These are phyloP conservation scores for Caenorhabditis sp. DNA, from an alignment of 2,888 invertebrate species.

Conservation along the genomic window DNA sequence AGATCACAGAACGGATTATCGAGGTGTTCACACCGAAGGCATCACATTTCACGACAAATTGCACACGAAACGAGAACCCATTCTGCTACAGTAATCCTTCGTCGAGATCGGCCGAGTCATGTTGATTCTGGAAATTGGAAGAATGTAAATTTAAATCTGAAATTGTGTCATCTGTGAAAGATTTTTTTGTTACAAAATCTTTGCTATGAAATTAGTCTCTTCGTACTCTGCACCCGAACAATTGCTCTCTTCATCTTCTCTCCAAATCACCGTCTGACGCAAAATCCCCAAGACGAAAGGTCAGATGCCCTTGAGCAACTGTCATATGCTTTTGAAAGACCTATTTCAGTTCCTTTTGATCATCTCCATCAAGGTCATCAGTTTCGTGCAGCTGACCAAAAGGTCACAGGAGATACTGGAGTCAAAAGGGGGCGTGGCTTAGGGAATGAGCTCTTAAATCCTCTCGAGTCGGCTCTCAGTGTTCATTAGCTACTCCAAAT, in stretches of 20 bases:
- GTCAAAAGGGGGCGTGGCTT: slow-evolving; percentile 15
- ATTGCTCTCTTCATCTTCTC: slow-evolving; percentile 17
- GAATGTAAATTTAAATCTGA: too few species aligned
- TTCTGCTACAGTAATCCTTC: too few species aligned
- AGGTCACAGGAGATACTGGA: slow-evolving; percentile 39
- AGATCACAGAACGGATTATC: background rate
- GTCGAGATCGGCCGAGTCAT: background rate
- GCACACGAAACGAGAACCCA: background rate
- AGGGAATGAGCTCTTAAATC: slow-evolving; percentile 25
- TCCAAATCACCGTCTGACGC: slow-evolving; percentile 19
- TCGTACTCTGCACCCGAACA: slow-evolving; percentile 51
- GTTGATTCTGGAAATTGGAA: background rate
- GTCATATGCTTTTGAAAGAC: slow-evolving; percentile 29
- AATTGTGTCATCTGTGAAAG: too few species aligned
- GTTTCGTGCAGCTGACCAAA: slow-evolving; percentile 36
- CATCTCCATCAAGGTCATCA: slow-evolving; percentile 43
- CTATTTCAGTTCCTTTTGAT: slow-evolving; percentile 28
- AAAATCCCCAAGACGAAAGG: slow-evolving; percentile 33
- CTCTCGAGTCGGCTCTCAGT: background rate
- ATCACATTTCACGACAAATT: slow-evolving; percentile 8
- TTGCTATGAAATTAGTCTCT: background rate
- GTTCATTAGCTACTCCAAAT: slow-evolving; percentile 13
- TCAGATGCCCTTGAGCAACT: slow-evolving; percentile 44
- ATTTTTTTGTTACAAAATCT: too few species aligned
- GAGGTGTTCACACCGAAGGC: background rate